Percentiles rank a stretch among this genome's conserved stretches.
Conservation (phyloP, 2,113 vertebrate genomes). For the Cavia porcellus region DNA sequence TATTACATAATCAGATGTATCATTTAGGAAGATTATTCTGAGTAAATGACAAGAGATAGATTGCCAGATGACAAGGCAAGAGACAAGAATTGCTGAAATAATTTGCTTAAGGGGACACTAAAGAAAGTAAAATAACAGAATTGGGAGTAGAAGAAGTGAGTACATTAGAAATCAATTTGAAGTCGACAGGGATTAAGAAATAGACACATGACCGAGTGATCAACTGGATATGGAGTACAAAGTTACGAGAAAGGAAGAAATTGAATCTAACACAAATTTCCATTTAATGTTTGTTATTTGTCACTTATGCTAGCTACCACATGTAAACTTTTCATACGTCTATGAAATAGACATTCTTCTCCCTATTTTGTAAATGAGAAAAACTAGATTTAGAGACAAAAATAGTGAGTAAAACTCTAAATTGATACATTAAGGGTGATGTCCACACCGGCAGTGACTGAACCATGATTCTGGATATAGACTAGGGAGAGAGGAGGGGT, state of each 20-base stretch:
- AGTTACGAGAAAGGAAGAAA: slow-evolving; percentile 30
- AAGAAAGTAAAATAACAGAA: slow-evolving; percentile 6
- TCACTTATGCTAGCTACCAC: not conserved
- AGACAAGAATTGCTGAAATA: not conserved
- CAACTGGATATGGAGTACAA: not conserved
- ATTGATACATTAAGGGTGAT: not conserved
- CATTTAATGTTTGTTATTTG: not conserved
- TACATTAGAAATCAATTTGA: slow-evolving; percentile 1
- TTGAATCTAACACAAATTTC: not conserved
- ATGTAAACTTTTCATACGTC: not conserved
- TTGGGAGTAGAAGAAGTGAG: not conserved
- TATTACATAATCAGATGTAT: not conserved
- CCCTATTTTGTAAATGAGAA: not conserved
- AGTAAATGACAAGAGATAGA: not conserved
- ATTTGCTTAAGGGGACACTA: not conserved
- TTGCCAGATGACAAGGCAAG: not conserved
- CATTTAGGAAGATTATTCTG: slow-evolving; percentile 27
- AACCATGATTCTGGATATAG: not conserved
- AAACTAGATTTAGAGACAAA: slow-evolving; percentile 44
- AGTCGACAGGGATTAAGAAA: not conserved
- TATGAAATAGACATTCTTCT: not conserved
- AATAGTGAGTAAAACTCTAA: not conserved
- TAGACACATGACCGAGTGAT: not conserved
- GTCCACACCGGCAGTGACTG: not conserved
- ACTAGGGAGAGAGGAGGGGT: not conserved